These are phyloP conservation scores for Pseudorectes ferrugineus DNA, from an alignment of 2,113 vertebrate genomes.

Conservation along the genomic window DNA sequence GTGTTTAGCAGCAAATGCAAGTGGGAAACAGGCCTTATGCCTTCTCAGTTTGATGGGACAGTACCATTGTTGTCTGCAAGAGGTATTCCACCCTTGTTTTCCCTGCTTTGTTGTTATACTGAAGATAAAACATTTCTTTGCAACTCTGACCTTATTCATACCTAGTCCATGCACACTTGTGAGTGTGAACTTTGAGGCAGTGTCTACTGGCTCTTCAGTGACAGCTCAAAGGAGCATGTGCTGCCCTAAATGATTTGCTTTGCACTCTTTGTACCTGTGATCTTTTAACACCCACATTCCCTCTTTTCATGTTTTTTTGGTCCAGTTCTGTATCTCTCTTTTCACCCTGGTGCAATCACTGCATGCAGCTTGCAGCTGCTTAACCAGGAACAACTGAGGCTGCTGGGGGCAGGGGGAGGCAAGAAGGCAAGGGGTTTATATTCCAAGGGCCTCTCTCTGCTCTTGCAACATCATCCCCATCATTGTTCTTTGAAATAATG, in stretches of 20 bases:
- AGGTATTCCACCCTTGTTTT: not conserved
- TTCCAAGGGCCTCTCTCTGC: not conserved
- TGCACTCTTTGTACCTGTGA: not conserved
- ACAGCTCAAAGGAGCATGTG: not conserved
- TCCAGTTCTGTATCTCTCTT: not conserved
- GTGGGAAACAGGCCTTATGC: not conserved
- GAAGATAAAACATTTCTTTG: not conserved
- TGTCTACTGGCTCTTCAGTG: not conserved
- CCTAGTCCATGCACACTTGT: not conserved
- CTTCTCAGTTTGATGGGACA: not conserved
- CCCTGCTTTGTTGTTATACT: not conserved
- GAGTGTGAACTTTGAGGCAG: not conserved
- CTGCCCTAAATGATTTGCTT: not conserved
- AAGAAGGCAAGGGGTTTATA: not conserved
- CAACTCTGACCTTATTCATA: not conserved
- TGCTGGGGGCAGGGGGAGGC: not conserved
- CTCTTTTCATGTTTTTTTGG: not conserved
- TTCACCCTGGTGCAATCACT: not conserved
- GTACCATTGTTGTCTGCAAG: not conserved
- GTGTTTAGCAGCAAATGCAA: not conserved
- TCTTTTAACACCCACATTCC: not conserved
- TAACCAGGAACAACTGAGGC: not conserved
- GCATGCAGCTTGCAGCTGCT: not conserved
- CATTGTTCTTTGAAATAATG: not conserved
- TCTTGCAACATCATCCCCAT: not conserved